Evolutionary conservation across 2,888 invertebrate species (phyloP), one percentile per base, ranked within the genome.

Genomic region (Lycia hirtaria): DNA sequence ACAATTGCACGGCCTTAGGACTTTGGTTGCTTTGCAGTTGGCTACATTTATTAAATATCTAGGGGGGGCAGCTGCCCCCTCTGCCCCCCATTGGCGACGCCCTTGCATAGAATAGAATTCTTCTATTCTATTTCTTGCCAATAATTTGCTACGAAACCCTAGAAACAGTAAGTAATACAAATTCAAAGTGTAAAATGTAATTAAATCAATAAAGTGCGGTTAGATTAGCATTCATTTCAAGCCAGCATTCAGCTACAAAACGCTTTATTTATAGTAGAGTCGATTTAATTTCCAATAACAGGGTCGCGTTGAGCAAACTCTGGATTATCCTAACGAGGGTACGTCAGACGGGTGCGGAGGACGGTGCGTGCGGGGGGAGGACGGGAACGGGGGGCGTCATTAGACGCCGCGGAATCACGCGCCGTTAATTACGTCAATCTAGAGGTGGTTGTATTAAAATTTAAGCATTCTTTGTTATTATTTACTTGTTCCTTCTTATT

Each of bases 321-420:
- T 22, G 48, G 55, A 55, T 55, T 55, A 55, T 20, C 55, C 28
- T 55, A 55, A 55, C 48, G 55, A 55, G 55, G 48, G 47, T 35
- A 35, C 28, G 47, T 33, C 53, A 37, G 52, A 4, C 35, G 24
- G 32, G 43, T 37, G 20, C 1, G 45, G 30, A 10, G 28, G 43
- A 35, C 48, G 48, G n/a, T n/a, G n/a, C n/a, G n/a, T n/a, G n/a
- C n/a, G n/a, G n/a, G n/a, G n/a, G n/a, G n/a, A n/a, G n/a, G 52
- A 4, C 35, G 24, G 32, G 43, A 37, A 15, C 1, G 45, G 30
- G n/a, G 28, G 43, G 43, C 48, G 48, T 43, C 55, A 48, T 49
- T 48, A 55, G 48, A 43, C 40, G 24, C 54, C 54, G 45, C 40
- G 9, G 41, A 47, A 53, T 47, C 54, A 54, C 54, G 47, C 43